phyloP scores from a whole-genome alignment of 2,797 vertebrate genomes.

The Microcaecilia unicolor region DNA sequence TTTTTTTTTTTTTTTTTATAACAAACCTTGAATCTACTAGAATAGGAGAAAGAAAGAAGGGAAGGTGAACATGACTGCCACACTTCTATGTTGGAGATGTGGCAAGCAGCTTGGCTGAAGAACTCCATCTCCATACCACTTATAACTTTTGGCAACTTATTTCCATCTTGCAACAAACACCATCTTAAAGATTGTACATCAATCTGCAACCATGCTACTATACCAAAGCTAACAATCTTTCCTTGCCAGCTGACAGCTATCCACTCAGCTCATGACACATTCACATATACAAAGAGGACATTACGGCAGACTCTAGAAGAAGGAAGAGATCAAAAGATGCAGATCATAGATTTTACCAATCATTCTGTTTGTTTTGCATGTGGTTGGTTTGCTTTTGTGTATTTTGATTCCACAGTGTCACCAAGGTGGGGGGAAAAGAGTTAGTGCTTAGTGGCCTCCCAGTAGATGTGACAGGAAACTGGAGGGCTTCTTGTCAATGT shows the following conservation, averaged over 20 bases:
- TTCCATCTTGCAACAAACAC: no score
- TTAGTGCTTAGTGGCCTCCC: constrained; percentile 66
- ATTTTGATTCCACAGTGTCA: not conserved
- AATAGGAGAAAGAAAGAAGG: no score
- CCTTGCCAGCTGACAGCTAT: constrained; percentile 40
- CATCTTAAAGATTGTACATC: no score
- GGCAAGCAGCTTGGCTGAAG: constrained; percentile 27
- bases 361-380: no score
- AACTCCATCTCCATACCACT: no score
- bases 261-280: constrained; percentile 48
- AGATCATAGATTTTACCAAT: constrained; percentile 34
- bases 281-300: constrained; percentile 36
- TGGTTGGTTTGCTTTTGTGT: constrained; percentile 31
- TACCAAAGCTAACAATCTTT: constrained; percentile 51
- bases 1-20: no score
- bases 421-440: not conserved
- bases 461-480: constrained; percentile 91
- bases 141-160: constrained; percentile 16
- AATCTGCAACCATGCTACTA: constrained; percentile 60
- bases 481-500: constrained; percentile 52
- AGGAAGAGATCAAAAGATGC: constrained; percentile 57
- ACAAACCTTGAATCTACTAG: no score
- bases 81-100: no score
- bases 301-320: constrained; percentile 46
- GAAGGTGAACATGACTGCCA: no score